Conservation (phyloP, 2,113 vertebrate genomes). For the Illadopsis cleaveri region DNA sequence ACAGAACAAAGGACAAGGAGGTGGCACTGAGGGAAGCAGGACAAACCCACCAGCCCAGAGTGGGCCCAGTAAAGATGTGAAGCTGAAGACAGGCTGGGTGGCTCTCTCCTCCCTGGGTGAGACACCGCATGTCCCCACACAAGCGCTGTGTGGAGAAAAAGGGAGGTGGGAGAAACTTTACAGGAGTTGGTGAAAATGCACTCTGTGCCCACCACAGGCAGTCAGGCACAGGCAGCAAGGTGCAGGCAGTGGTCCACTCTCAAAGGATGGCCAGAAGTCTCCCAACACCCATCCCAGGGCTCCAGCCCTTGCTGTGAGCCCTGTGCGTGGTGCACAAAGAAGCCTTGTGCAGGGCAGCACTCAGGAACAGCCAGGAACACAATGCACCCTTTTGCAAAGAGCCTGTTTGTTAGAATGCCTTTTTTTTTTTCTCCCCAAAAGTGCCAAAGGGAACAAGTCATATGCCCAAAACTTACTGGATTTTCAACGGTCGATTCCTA, state of each 20-base stretch:
- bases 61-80: background rate
- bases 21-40: background rate
- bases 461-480: background rate
- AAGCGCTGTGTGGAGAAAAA: fast-evolving
- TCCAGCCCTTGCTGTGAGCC: background rate
- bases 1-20: background rate
- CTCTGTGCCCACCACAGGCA: background rate
- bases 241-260: background rate
- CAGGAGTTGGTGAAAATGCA: background rate
- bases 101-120: background rate
- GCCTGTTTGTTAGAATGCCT: background rate
- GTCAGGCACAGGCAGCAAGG: background rate
- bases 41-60: background rate
- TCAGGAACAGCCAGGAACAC: background rate
- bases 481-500: background rate
- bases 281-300: background rate
- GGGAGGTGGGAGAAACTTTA: background rate
- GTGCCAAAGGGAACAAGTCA: background rate
- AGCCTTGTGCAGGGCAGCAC: background rate
- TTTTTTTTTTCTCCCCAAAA: background rate
- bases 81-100: background rate
- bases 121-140: fast-evolving
- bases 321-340: background rate
- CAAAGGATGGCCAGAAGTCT: background rate
- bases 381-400: constrained; percentile 43